Percentiles rank a stretch among this genome's conserved stretches.
These are phyloP conservation scores for Balaeniceps rex DNA, from an alignment of 2,113 vertebrate genomes.

Conservation along the genomic window DNA sequence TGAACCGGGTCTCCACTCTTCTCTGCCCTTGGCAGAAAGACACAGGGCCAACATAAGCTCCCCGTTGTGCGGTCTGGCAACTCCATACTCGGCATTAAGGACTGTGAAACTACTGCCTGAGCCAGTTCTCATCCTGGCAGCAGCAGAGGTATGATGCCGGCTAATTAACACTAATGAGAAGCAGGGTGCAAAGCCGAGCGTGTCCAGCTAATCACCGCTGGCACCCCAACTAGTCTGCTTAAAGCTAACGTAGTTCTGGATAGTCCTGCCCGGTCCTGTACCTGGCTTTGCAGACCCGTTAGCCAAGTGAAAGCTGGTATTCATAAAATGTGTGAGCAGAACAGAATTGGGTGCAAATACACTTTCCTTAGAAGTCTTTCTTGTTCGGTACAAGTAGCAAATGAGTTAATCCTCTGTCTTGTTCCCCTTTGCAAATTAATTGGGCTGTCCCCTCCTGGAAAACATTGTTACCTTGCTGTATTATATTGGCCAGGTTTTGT, in stretches of 20 bases:
- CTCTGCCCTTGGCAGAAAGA: neutral
- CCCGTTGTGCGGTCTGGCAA: neutral
- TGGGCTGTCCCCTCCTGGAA: neutral
- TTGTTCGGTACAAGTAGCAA: neutral
- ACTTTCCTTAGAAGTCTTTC: neutral
- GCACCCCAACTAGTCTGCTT: neutral
- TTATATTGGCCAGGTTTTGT: neutral
- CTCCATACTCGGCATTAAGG: neutral
- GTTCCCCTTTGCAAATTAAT: neutral
- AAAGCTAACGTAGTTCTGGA: neutral
- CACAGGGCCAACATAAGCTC: neutral
- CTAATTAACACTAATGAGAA: constrained; percentile 54
- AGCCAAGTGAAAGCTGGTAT: neutral
- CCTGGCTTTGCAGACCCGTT: neutral
- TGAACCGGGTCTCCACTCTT: neutral
- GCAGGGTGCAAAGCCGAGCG: neutral
- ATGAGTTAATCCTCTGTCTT: neutral
- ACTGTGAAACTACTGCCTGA: neutral
- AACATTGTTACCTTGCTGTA: neutral
- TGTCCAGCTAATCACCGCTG: neutral
- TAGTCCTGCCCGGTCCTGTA: neutral
- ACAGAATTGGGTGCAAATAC: neutral
- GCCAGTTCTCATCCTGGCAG: constrained; percentile 24
- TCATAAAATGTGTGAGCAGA: neutral
- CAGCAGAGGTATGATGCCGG: neutral